Evolutionary conservation across 2,797 vertebrate species (phyloP).

Genomic region (Acrossocheilus wenchowensis): DNA sequence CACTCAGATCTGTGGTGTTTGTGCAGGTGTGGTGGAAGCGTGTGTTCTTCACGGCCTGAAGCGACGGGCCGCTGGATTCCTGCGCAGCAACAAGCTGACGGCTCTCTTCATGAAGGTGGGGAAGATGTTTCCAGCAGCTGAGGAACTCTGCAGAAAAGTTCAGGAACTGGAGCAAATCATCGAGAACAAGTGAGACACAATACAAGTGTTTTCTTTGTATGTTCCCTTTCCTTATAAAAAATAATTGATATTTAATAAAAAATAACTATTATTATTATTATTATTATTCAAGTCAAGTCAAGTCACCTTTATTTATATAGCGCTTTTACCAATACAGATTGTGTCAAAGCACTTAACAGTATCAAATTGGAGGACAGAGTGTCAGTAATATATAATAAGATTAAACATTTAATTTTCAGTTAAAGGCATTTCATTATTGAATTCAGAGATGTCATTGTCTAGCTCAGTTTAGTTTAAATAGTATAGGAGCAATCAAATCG

Average conservation of each 20-base stretch:
- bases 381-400: too few relatives aligned
- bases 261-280: background rate
- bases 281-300: too few relatives aligned
- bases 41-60: conserved; percentile 91
- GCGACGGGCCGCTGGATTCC: conserved; percentile 91
- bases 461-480: too few relatives aligned
- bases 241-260: background rate
- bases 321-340: too few relatives aligned
- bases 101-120: conserved; percentile 96
- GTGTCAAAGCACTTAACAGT: too few relatives aligned
- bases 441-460: too few relatives aligned
- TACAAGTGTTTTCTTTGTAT: background rate
- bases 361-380: too few relatives aligned
- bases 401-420: too few relatives aligned
- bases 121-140: conserved; percentile 89
- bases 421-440: too few relatives aligned
- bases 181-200: conserved; percentile 85
- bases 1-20: conserved; percentile 26
- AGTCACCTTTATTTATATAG: too few relatives aligned
- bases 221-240: background rate
- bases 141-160: conserved; percentile 92
- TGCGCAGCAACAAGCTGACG: conserved; percentile 96
- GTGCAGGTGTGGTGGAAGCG: conserved; percentile 91
- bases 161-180: conserved; percentile 94
- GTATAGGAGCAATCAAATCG: too few relatives aligned